Evolutionary conservation across 1,140 invertebrate genomes (phyloP).

Genomic region (Hycleus phaleratus): DNA sequence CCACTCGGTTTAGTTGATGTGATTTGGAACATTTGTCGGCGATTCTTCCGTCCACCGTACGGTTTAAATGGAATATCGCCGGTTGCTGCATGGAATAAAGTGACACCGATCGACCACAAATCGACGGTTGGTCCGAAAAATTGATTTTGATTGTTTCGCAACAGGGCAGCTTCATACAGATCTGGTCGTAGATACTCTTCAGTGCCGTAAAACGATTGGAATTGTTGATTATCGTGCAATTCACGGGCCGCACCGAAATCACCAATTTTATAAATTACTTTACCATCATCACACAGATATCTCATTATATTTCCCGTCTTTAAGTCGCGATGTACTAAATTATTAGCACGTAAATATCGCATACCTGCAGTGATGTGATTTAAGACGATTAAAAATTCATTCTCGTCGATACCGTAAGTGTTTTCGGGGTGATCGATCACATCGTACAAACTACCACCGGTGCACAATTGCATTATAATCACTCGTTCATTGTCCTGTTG

Average conservation of each 20-base stretch:
- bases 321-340: constrained; percentile 89
- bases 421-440: constrained; percentile 95
- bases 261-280: constrained; percentile 89
- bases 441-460: constrained; percentile 86
- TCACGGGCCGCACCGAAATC: constrained; percentile 96
- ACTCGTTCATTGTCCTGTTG: constrained; percentile 82
- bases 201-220: constrained; percentile 93
- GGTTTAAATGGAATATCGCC: constrained; percentile 89
- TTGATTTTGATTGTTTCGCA: constrained; percentile 78
- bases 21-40: constrained; percentile 93
- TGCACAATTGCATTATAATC: constrained; percentile 96
- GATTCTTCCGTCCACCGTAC: constrained; percentile 88
- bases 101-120: constrained; percentile 96
- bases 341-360: constrained; percentile 91
- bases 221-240: constrained; percentile 91
- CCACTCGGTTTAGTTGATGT: constrained; percentile 90
- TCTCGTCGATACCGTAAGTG: constrained; percentile 85
- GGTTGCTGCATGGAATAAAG: constrained; percentile 93
- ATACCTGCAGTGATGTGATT: constrained; percentile 90
- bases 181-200: constrained; percentile 97
- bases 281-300: constrained; percentile 88
- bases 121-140: constrained; percentile 94
- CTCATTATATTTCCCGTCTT: constrained; percentile 99
- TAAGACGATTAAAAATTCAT: constrained; percentile 85
- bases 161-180: constrained; percentile 91